These are phyloP conservation scores for Standfussiana lucernea DNA, from an alignment of 2,888 invertebrate genomes.

Conservation along the genomic window DNA sequence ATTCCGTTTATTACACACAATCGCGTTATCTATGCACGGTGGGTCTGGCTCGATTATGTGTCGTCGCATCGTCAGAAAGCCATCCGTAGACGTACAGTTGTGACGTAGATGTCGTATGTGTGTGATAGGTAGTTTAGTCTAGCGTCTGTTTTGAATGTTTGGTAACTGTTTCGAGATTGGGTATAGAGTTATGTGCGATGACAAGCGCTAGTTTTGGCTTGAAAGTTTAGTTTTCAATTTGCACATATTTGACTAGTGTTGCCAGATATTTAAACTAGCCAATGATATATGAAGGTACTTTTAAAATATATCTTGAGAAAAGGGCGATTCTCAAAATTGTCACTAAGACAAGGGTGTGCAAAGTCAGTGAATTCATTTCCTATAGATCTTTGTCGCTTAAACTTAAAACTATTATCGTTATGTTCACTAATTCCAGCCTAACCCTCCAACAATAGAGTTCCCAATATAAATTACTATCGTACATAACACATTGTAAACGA, in stretches of 20 bases:
- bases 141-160: slow-evolving; percentile 22
- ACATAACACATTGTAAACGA: slow-evolving; percentile 42
- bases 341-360: not conserved
- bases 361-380: not conserved
- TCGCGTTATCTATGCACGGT: slow-evolving; percentile 79
- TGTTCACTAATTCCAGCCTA: slow-evolving; percentile 11
- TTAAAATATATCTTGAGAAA: not conserved
- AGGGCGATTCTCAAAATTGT: not conserved
- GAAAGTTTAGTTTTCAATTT: not conserved
- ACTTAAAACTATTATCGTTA: not conserved
- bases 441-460: slow-evolving; percentile 31
- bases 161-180: slow-evolving; percentile 1
- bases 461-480: slow-evolving; percentile 33
- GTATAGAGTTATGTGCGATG: not conserved
- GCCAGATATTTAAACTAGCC: not conserved
- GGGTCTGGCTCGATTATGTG: slow-evolving; percentile 63
- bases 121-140: not conserved
- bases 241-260: not conserved
- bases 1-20: slow-evolving; percentile 87
- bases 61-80: slow-evolving; percentile 75
- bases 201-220: not conserved
- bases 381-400: not conserved
- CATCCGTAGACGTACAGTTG: slow-evolving; percentile 52
- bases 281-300: not conserved
- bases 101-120: slow-evolving; percentile 38